Conservation (phyloP, 1,140 invertebrate species). For the Caenorhabditis remanei region DNA sequence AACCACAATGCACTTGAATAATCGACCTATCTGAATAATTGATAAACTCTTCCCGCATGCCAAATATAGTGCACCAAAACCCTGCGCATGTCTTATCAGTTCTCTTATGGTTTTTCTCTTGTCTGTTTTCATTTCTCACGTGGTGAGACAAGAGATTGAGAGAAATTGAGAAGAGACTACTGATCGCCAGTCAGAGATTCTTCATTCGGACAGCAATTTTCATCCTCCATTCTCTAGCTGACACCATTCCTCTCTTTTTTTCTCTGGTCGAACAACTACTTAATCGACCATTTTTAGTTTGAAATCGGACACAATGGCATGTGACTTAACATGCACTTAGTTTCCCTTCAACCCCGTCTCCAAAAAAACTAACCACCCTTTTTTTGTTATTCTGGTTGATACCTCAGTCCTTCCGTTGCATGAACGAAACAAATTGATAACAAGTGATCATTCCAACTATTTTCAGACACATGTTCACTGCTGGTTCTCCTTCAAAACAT, state of each 20-base stretch:
- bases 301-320: conserved; percentile 24
- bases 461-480: conserved; percentile 53
- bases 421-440: conserved; percentile 30
- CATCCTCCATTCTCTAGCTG: conserved; percentile 40
- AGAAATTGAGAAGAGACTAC: background rate
- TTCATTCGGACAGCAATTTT: conserved; percentile 34
- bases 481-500: conserved; percentile 31
- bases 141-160: conserved; percentile 4
- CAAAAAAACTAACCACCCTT: conserved; percentile 8
- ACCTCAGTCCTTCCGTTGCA: background rate
- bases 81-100: conserved; percentile 28
- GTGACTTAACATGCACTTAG: background rate
- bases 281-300: conserved; percentile 36
- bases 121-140: conserved; percentile 45
- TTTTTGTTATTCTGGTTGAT: conserved; percentile 32
- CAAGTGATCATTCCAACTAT: conserved; percentile 20
- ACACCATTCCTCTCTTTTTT: background rate
- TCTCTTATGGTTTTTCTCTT: conserved; percentile 6
- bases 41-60: conserved; percentile 3
- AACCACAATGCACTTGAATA: background rate
- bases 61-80: conserved; percentile 42
- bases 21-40: background rate
- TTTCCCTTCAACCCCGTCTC: background rate
- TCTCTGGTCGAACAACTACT: background rate
- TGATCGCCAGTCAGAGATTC: background rate